A percentile compares a stretch with the other conserved stretches of the same genome.
These are phyloP conservation scores for Podarcis muralis DNA, from an alignment of 2,113 vertebrate genomes.

Conservation along the genomic window DNA sequence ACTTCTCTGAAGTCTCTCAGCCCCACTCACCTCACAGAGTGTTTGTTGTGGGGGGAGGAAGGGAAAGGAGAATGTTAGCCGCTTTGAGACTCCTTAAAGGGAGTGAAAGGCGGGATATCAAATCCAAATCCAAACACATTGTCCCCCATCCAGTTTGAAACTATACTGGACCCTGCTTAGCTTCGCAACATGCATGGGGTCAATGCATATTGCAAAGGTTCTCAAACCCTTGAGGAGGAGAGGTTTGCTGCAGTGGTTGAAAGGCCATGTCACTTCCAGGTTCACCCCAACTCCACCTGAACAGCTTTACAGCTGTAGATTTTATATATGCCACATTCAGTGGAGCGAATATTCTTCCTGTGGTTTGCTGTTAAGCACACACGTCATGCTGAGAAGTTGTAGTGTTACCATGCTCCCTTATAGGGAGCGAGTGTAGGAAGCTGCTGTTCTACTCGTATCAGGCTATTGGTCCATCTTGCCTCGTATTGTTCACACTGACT, in stretches of 20 bases:
- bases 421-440: background rate
- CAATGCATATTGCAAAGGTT: background rate
- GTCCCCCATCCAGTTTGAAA: too few species aligned
- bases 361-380: background rate
- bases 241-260: background rate
- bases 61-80: too few species aligned
- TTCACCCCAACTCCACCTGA: background rate
- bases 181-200: background rate
- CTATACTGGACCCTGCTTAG: too few species aligned
- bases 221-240: background rate
- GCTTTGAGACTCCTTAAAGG: too few species aligned
- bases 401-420: background rate
- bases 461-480: too few species aligned
- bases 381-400: background rate
- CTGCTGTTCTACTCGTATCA: too few species aligned
- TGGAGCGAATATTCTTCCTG: background rate
- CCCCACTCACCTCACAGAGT: too few species aligned
- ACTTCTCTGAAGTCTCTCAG: too few species aligned
- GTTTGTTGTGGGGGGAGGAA: too few species aligned
- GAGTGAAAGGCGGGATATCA: too few species aligned
- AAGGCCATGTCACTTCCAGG: background rate
- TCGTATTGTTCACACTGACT: too few species aligned
- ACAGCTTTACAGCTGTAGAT: background rate
- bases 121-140: too few species aligned
- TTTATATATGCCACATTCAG: background rate